Percentiles rank a stretch among this genome's conserved stretches.
Evolutionary conservation across 1,140 invertebrate species (phyloP).

Genomic region (Drosophila pandora): DNA sequence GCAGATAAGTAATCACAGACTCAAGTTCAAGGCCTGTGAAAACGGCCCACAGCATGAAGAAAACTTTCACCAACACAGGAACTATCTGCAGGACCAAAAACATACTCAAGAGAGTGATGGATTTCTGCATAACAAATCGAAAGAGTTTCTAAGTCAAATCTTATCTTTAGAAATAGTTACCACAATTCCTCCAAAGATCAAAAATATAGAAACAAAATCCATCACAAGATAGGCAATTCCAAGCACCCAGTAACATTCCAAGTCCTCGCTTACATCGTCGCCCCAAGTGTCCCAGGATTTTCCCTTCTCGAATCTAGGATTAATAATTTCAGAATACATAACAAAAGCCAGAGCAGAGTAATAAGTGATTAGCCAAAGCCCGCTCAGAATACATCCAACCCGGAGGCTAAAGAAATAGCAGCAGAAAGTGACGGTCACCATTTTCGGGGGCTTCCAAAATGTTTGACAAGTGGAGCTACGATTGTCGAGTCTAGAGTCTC

Average conservation of each 20-base stretch:
- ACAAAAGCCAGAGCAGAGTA: not conserved
- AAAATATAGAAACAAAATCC: not conserved
- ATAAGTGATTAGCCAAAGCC: slow-evolving; percentile 1
- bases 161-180: not conserved
- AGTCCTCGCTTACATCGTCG: not conserved
- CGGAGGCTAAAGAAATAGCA: slow-evolving; percentile 17
- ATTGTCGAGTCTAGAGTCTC: not conserved
- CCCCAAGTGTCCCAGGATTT: not conserved
- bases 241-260: slow-evolving; percentile 11
- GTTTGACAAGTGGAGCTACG: not conserved
- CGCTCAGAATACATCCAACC: slow-evolving; percentile 3
- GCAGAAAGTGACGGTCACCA: not conserved
- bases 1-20: slow-evolving; percentile 1
- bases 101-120: not conserved
- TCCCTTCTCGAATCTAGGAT: not conserved
- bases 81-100: slow-evolving; percentile 15
- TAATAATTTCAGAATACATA: slow-evolving; percentile 14
- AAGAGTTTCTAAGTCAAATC: not conserved
- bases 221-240: slow-evolving; percentile 5
- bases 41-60: slow-evolving; percentile 15
- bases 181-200: slow-evolving; percentile 1
- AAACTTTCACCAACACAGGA: slow-evolving; percentile 5
- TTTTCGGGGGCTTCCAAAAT: not conserved
- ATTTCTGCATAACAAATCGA: not conserved
- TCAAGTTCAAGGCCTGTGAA: slow-evolving; percentile 11